phyloP scores from a whole-genome alignment of 2,797 vertebrate genomes.

The Gymnoscopelus braueri region DNA sequence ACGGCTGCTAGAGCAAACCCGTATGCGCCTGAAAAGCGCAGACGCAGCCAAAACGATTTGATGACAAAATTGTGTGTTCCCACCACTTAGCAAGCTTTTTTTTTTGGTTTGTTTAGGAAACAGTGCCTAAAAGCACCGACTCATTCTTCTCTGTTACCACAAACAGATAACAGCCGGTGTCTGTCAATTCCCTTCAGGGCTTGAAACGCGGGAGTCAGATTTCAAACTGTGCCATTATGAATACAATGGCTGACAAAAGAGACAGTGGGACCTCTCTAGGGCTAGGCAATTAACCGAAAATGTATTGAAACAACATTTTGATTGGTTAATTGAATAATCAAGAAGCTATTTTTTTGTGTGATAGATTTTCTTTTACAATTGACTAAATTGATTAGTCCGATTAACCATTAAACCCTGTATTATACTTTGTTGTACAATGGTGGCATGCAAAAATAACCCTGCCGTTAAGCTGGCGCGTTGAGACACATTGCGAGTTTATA shows the following conservation, averaged over 20 bases:
- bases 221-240: slow-evolving; percentile 67
- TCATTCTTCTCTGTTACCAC: slow-evolving; percentile 67
- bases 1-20: slow-evolving; percentile 45
- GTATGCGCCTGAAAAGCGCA: slow-evolving; percentile 55
- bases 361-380: too few relatives aligned
- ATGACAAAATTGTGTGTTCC: slow-evolving; percentile 55
- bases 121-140: slow-evolving; percentile 54
- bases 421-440: too few relatives aligned
- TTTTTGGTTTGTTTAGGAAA: slow-evolving; percentile 77
- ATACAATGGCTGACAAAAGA: slow-evolving; percentile 53
- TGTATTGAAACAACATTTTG: too few relatives aligned
- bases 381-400: too few relatives aligned
- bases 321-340: too few relatives aligned
- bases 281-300: too few relatives aligned
- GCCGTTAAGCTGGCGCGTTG: too few relatives aligned
- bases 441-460: too few relatives aligned
- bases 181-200: slow-evolving; percentile 71
- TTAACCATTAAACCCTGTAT: too few relatives aligned
- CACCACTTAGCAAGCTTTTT: slow-evolving; percentile 66
- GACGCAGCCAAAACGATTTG: slow-evolving; percentile 42
- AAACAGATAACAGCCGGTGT: slow-evolving; percentile 72
- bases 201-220: slow-evolving; percentile 69
- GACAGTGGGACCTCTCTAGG: slow-evolving; percentile 38
- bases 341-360: too few relatives aligned
- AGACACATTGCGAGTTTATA: too few relatives aligned